phyloP scores from a whole-genome alignment of 2,797 vertebrate genomes.

The Lerista edwardsae region DNA sequence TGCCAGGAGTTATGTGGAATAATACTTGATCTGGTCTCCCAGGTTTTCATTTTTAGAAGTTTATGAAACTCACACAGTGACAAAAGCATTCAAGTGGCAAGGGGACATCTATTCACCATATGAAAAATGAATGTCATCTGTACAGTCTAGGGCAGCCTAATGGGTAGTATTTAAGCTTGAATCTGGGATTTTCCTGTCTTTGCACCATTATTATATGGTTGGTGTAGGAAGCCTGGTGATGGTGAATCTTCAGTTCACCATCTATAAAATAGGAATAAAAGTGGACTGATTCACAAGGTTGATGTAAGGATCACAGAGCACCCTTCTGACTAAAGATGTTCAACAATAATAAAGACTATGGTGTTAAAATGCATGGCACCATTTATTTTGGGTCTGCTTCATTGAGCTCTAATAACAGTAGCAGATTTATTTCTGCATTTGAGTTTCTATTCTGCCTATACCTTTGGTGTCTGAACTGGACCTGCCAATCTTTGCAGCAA shows the following conservation, averaged over 20 bases:
- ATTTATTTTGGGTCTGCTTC: neutral
- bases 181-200: neutral
- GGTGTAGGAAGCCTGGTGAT: neutral
- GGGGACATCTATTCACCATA: neutral
- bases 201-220: neutral
- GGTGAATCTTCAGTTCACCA: neutral
- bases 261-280: neutral
- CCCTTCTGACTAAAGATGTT: neutral
- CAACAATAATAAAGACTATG: neutral
- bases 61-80: neutral
- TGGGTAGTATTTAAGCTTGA: neutral
- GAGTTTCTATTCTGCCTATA: neutral
- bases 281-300: neutral
- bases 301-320: neutral
- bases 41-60: neutral
- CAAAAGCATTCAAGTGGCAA: neutral
- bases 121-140: neutral
- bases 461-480: neutral
- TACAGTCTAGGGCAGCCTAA: neutral
- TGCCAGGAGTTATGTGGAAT: neutral
- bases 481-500: neutral
- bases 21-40: neutral
- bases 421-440: too few species aligned
- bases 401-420: neutral
- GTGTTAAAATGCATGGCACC: neutral